These are phyloP conservation scores for Drosophila baimaii DNA, from an alignment of 1,140 invertebrate species.

Conservation along the genomic window DNA sequence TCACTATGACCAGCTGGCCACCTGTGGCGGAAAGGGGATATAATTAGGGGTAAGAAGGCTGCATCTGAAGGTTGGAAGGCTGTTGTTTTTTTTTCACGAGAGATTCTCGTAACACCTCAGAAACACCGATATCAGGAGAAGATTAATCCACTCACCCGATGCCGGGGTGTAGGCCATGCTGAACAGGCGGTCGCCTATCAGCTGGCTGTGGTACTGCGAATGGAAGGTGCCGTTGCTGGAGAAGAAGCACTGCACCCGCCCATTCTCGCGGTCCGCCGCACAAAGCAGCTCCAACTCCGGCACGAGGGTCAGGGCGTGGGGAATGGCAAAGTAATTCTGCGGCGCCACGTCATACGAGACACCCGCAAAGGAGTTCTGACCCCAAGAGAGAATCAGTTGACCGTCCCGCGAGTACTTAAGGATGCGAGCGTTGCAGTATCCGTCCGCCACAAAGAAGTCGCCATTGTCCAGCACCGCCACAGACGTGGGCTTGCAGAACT, in stretches of 20 bases:
- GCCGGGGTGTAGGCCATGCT: constrained; percentile 88
- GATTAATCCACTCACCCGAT: constrained; percentile 68
- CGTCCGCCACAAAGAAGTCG: constrained; percentile 97
- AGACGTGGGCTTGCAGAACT: constrained; percentile 97
- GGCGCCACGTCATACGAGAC: constrained; percentile 78
- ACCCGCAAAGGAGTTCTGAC: constrained; percentile 85
- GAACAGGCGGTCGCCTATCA: constrained; percentile 88
- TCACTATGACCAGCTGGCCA: constrained; percentile 85
- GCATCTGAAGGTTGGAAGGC: not conserved
- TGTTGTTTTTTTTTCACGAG: not conserved
- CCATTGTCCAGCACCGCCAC: constrained; percentile 93
- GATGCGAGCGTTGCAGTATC: constrained; percentile 96
- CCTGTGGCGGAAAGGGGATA: constrained; percentile 53
- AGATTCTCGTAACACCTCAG: constrained; percentile 32
- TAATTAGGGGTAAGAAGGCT: not conserved
- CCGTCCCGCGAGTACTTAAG: constrained; percentile 93
- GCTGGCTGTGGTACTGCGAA: constrained; percentile 86
- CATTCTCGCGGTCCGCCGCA: constrained; percentile 96
- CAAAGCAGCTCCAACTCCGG: constrained; percentile 91
- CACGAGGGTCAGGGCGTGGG: constrained; percentile 92
- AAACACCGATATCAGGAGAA: constrained; percentile 28
- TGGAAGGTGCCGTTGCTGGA: constrained; percentile 87
- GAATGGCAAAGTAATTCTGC: constrained; percentile 89
- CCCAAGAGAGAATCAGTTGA: constrained; percentile 88
- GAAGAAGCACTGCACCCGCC: constrained; percentile 92